Evolutionary conservation across 2,797 vertebrate species (phyloP).

Genomic region (Ceryle rudis): DNA sequence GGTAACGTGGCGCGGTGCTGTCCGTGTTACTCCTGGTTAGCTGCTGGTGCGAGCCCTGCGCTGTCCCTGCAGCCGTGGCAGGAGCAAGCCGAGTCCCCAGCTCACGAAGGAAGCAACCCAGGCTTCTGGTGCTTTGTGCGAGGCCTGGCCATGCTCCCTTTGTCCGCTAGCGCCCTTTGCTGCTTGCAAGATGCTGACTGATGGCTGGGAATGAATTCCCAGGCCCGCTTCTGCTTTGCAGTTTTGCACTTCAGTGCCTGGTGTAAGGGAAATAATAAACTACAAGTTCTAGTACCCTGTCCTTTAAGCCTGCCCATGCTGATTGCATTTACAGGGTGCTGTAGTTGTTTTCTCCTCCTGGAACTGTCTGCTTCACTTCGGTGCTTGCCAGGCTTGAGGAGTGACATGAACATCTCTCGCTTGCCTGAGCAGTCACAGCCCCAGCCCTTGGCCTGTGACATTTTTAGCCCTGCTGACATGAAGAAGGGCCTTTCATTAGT

Average conservation of each 20-base stretch:
- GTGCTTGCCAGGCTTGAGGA: neutral
- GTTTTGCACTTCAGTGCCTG: neutral
- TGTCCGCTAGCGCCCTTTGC: rapidly evolving
- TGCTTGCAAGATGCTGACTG: neutral
- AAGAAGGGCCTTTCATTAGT: neutral
- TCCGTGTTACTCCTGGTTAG: neutral
- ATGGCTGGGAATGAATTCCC: neutral
- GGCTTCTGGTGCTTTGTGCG: rapidly evolving
- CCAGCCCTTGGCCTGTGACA: neutral
- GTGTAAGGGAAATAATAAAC: neutral
- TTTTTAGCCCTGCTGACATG: neutral
- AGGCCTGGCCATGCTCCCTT: rapidly evolving
- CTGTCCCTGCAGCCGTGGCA: rapidly evolving
- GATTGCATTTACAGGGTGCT: neutral
- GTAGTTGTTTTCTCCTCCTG: neutral
- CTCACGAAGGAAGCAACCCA: rapidly evolving
- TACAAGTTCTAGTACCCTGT: rapidly evolving
- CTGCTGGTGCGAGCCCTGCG: rapidly evolving
- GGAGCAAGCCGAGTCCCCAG: rapidly evolving
- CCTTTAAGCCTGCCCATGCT: rapidly evolving
- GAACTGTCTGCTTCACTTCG: neutral
- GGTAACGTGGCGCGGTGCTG: conserved; percentile 67
- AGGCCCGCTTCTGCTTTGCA: neutral
- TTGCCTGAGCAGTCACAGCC: neutral
- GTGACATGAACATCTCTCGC: neutral